A percentile compares a stretch with the other conserved stretches of the same genome.
phyloP scores from a whole-genome alignment of 2,888 invertebrate species.

The Cetonia aurata region DNA sequence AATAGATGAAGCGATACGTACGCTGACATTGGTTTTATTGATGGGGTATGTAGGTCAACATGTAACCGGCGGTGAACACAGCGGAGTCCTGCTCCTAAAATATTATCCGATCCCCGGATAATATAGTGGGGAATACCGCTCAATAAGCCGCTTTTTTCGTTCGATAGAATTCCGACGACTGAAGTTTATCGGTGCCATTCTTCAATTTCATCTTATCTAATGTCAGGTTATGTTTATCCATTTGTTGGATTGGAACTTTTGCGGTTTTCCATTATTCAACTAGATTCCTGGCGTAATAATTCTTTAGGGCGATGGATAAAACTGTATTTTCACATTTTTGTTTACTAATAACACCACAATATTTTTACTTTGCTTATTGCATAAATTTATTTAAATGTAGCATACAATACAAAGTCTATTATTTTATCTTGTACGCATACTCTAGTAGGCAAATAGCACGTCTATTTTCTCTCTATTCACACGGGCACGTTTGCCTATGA shows the following conservation, averaged over 20 bases:
- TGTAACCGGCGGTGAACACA: conserved; percentile 3
- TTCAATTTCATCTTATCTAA: conserved; percentile 17
- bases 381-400: no score
- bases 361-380: no score
- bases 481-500: no score
- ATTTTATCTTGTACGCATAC: no score
- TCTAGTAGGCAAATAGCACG: no score
- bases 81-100: conserved; percentile 11
- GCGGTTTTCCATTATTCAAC: not conserved
- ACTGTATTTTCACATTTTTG: no score
- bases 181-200: conserved; percentile 1
- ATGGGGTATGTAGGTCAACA: conserved; percentile 20
- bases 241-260: not conserved
- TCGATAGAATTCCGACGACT: conserved; percentile 2
- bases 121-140: conserved; percentile 2
- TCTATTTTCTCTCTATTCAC: no score
- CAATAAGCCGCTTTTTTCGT: conserved; percentile 3
- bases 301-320: no score
- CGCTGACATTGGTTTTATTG: conserved; percentile 15
- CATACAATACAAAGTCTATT: no score
- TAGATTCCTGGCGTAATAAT: not conserved
- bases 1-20: conserved; percentile 25
- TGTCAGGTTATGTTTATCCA: not conserved
- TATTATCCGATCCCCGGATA: not conserved
- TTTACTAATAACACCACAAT: no score